Evolutionary conservation across 2,888 invertebrate genomes (phyloP).

Genomic region (Trilocha varians): DNA sequence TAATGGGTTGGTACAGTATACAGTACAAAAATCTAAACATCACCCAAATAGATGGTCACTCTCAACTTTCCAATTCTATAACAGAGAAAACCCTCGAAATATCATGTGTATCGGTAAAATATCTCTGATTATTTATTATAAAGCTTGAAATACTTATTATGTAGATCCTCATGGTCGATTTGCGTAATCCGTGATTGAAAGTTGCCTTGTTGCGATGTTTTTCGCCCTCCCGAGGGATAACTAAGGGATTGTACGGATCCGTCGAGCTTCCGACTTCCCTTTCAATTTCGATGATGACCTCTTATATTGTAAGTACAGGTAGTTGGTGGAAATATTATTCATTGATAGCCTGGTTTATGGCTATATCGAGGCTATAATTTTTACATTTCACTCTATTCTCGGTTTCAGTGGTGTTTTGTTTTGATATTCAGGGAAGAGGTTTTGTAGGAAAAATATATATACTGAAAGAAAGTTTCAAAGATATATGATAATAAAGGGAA

Average conservation of each 20-base stretch:
- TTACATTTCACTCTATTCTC: too few species aligned
- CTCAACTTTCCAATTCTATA: not conserved
- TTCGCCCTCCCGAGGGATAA: slow-evolving; percentile 14
- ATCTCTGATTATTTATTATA: slow-evolving; percentile 6
- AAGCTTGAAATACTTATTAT: slow-evolving; percentile 38
- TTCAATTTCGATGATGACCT: slow-evolving; percentile 8
- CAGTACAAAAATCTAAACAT: too few species aligned
- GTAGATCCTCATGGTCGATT: slow-evolving; percentile 45
- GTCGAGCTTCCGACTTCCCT: slow-evolving; percentile 6
- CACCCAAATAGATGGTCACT: too few species aligned
- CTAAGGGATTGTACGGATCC: slow-evolving; percentile 11
- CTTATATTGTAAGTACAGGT: not conserved
- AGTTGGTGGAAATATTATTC: not conserved
- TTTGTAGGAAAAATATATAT: too few species aligned
- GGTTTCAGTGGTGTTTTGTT: too few species aligned
- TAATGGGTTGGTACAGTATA: too few species aligned
- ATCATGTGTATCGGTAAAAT: not conserved
- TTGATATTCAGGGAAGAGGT: too few species aligned
- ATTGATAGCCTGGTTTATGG: not conserved
- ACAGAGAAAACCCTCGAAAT: not conserved
- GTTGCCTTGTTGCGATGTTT: slow-evolving; percentile 28
- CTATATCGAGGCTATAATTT: too few species aligned
- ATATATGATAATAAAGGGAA: too few species aligned
- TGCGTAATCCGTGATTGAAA: slow-evolving; percentile 46
- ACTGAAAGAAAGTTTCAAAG: too few species aligned